A percentile compares a stretch with the other conserved stretches of the same genome.
phyloP scores from a whole-genome alignment of 2,888 invertebrate species.

The Clivina fossor region DNA sequence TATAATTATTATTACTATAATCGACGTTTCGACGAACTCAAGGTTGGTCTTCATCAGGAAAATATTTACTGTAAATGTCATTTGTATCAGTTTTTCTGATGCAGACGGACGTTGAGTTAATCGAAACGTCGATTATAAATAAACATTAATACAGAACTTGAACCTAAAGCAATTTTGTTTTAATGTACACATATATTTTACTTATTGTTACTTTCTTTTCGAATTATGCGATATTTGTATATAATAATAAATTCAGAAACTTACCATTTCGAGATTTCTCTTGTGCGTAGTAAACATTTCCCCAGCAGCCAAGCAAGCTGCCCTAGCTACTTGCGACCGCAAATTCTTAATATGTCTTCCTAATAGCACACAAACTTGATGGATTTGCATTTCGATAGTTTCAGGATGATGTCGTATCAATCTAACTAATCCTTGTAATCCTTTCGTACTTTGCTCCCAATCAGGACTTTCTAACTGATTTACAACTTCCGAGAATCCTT shows the following conservation, averaged over 20 bases:
- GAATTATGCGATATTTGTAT: too few species aligned
- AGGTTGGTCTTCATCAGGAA: too few species aligned
- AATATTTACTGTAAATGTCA: too few species aligned
- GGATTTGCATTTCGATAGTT: conserved; percentile 64
- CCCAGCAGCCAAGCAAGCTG: conserved; percentile 80
- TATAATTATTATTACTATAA: too few species aligned
- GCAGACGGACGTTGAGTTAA: too few species aligned
- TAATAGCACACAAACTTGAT: conserved; percentile 69
- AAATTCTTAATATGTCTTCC: conserved; percentile 83
- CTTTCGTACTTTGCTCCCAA: conserved; percentile 79
- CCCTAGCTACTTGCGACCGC: conserved; percentile 88
- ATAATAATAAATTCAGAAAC: conserved; percentile 41
- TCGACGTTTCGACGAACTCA: too few species aligned
- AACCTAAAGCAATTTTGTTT: too few species aligned
- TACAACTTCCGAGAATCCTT: conserved; percentile 64
- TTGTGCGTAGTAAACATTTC: conserved; percentile 72
- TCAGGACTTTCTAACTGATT: conserved; percentile 70
- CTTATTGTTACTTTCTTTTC: too few species aligned
- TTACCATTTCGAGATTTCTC: conserved; percentile 62
- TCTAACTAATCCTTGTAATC: conserved; percentile 68
- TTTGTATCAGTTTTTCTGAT: too few species aligned
- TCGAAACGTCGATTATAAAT: too few species aligned
- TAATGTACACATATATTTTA: too few species aligned
- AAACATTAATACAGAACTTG: too few species aligned
- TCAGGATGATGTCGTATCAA: conserved; percentile 69